These are phyloP conservation scores for Drosophila pachea DNA, from an alignment of 1,140 invertebrate genomes.

Conservation along the genomic window DNA sequence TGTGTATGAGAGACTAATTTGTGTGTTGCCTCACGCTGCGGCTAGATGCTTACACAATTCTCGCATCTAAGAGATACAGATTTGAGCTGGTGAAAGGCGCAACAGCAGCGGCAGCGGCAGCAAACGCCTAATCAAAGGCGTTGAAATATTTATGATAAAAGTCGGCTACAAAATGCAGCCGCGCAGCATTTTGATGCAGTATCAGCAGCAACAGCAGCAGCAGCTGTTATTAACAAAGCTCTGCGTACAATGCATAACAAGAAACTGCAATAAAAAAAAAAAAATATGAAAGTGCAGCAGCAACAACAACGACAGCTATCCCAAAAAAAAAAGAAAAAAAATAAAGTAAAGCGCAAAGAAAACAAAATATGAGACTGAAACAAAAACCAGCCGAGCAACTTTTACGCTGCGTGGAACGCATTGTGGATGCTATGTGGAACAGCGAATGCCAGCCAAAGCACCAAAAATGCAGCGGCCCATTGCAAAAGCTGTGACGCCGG, in stretches of 20 bases:
- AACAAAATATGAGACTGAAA: background rate
- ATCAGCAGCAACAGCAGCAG: background rate
- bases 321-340: slow-evolving; percentile 17
- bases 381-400: slow-evolving; percentile 66
- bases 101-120: slow-evolving; percentile 25
- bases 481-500: slow-evolving; percentile 33
- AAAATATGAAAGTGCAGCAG: slow-evolving; percentile 64
- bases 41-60: slow-evolving; percentile 54
- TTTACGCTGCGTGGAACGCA: slow-evolving; percentile 65
- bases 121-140: slow-evolving; percentile 63
- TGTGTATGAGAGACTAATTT: slow-evolving; percentile 11
- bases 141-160: slow-evolving; percentile 74
- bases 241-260: slow-evolving; percentile 38
- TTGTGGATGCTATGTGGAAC: slow-evolving; percentile 57
- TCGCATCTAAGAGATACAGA: slow-evolving; percentile 52
- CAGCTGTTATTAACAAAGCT: slow-evolving; percentile 10
- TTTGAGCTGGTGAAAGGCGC: slow-evolving; percentile 60
- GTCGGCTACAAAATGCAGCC: slow-evolving; percentile 34
- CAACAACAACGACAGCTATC: slow-evolving; percentile 21
- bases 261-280: slow-evolving; percentile 33
- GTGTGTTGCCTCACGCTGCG: no score
- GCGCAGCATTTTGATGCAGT: slow-evolving; percentile 33
- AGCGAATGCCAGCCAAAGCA: slow-evolving; percentile 10
- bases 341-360: slow-evolving; percentile 35
- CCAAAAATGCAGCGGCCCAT: slow-evolving; percentile 36